Evolutionary conservation across 2,888 invertebrate genomes (phyloP), one percentile per base, ranked within the genome.

Genomic region (Coecobrya sp.): DNA sequence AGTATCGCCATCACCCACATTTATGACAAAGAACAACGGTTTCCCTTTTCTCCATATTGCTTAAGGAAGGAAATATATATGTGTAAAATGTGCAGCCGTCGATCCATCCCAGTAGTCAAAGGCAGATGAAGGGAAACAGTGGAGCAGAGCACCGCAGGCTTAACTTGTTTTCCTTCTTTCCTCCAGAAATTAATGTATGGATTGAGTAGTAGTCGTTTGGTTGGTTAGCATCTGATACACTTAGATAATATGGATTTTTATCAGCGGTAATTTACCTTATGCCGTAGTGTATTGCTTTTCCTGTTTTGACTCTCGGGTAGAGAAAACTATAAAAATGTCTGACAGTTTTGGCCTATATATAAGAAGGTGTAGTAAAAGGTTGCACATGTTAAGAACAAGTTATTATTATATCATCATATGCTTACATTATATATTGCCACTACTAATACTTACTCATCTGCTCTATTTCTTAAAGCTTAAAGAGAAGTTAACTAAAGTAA

Each of bases 401-500:
- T 19, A 25, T 19, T 25, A 25, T 65, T 5, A 4, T 4, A 65
- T 22, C 62, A 68, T 16, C 16, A 16, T 65, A 62, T 11, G 25
- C 25, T 22, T 30, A 68, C 30, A 30, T 68, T 68, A 30, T 73
- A 36, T 19, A n/a, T 73, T 73, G 22, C 45, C 36, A 8, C 36
- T 73, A 8, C 36, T 73, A 73, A 42, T 73, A 73, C 42, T 73
- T 73, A 27, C 73, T 45, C 4, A 16, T 5, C 42, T 73, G 45
- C 42, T 42, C 19, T 73, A 42, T 42, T 45, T 45, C 45, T 45
- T 73, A 42, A 36, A 73, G 73, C 73, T 73, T 73, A 42, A 45
- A 45, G 27, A 62, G 88, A 62, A 88, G 88, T 89, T 89, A 82
- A 52, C 55, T 22, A 42, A 89, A 89, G 89, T 89, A 79, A 82